A percentile compares a stretch with the other conserved stretches of the same genome.
Evolutionary conservation across 2,888 invertebrate species (phyloP).

Genomic region (Polyploca ridens): DNA sequence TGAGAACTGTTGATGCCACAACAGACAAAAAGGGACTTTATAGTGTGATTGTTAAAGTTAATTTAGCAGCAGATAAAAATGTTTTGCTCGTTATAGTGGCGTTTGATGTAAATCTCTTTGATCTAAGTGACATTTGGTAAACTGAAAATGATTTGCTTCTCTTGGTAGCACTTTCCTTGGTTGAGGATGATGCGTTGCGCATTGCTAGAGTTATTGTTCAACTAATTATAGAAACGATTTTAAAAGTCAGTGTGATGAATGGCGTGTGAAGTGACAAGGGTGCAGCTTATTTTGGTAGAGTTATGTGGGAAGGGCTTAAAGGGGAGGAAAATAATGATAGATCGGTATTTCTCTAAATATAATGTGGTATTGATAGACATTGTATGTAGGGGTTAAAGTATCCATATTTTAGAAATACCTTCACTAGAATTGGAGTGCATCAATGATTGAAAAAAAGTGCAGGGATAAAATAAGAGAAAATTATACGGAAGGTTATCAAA

Average conservation of each 20-base stretch:
- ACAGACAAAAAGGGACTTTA: constrained; percentile 47
- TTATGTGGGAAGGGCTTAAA: constrained; percentile 27
- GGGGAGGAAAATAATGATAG: constrained; percentile 16
- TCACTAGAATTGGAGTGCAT: not conserved
- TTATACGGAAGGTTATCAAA: too few species aligned
- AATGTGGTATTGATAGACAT: constrained; percentile 10
- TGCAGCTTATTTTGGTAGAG: constrained; percentile 30
- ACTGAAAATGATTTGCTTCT: constrained; percentile 73
- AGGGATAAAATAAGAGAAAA: too few species aligned
- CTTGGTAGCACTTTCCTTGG: constrained; percentile 60
- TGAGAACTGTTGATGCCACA: constrained; percentile 19
- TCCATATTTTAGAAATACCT: not conserved
- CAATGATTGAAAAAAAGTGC: not conserved
- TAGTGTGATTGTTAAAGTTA: constrained; percentile 29
- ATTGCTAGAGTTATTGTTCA: constrained; percentile 56
- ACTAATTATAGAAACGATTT: constrained; percentile 70
- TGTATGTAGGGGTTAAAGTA: not conserved
- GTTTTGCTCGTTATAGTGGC: constrained; percentile 55
- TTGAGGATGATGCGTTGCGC: constrained; percentile 54
- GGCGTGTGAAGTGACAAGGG: constrained; percentile 66
- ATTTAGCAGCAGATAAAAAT: constrained; percentile 45
- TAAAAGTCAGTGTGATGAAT: constrained; percentile 57
- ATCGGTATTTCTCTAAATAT: constrained; percentile 13
- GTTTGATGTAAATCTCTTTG: constrained; percentile 78
- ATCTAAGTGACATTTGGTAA: constrained; percentile 77